Conservation (phyloP, 2,797 vertebrate species). For the Anableps anableps region DNA sequence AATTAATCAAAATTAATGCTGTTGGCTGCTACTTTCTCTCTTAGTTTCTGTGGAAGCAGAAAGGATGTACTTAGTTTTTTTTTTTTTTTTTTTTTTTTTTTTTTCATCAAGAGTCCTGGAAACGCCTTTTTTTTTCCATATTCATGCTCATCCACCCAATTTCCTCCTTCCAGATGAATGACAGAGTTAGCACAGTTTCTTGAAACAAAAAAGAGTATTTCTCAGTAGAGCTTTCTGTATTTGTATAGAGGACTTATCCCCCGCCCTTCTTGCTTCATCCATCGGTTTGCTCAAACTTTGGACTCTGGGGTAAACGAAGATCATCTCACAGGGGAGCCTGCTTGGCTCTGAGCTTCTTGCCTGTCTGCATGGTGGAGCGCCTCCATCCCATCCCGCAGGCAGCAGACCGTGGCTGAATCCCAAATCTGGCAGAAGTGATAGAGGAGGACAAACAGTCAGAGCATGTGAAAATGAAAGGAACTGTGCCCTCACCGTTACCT, state of each 20-base stretch:
- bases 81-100: too few relatives aligned
- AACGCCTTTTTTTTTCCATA: too few relatives aligned
- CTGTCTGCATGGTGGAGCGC: conserved; percentile 20
- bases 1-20: neutral
- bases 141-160: too few relatives aligned
- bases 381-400: conserved; percentile 26
- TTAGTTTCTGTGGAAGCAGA: neutral
- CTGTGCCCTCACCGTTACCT: neutral
- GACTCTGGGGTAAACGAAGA: conserved; percentile 50
- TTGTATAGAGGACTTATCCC: conserved; percentile 51
- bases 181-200: conserved; percentile 16
- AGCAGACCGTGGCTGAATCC: conserved; percentile 42
- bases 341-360: conserved; percentile 40
- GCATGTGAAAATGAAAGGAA: conserved; percentile 27
- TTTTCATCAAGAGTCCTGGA: too few relatives aligned
- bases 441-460: conserved; percentile 48
- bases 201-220: conserved; percentile 23
- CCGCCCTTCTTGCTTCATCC: conserved; percentile 44
- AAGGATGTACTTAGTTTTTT: too few relatives aligned
- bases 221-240: conserved; percentile 47
- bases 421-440: conserved; percentile 58
- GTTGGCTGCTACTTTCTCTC: neutral
- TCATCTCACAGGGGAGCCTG: conserved; percentile 46
- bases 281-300: conserved; percentile 56
- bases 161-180: conserved; percentile 12